Evolutionary conservation across 1,140 invertebrate species (phyloP).

Genomic region (Aradophagus sp.): DNA sequence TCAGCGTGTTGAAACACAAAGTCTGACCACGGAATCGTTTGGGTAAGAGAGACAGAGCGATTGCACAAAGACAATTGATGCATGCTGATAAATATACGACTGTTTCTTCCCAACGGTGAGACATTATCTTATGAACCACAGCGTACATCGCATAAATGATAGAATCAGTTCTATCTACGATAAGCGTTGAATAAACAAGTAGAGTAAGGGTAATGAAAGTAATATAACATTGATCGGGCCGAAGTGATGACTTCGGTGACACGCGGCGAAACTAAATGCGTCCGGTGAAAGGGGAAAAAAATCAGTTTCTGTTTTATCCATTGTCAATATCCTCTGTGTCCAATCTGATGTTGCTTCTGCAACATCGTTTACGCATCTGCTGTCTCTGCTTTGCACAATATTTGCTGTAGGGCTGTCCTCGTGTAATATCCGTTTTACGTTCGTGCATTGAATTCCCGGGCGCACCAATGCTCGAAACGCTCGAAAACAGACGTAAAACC

Average conservation of each 20-base stretch:
- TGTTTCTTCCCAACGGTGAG: conserved; percentile 7
- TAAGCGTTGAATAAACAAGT: conserved; percentile 34
- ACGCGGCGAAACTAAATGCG: conserved; percentile 32
- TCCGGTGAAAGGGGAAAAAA: no score
- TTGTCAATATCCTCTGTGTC: conserved; percentile 53
- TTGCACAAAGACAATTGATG: conserved; percentile 13
- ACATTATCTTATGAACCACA: conserved; percentile 40
- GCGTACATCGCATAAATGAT: conserved; percentile 38
- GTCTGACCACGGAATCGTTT: no score
- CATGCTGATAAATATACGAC: conserved; percentile 29
- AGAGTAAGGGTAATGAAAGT: conserved; percentile 38
- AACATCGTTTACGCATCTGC: conserved; percentile 54
- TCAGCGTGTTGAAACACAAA: no score
- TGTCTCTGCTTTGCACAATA: conserved; percentile 47
- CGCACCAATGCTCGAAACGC: conserved; percentile 44
- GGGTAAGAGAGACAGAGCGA: background rate
- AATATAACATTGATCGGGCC: conserved; percentile 32
- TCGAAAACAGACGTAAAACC: conserved; percentile 57
- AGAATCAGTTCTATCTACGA: conserved; percentile 22
- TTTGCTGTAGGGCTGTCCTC: conserved; percentile 44
- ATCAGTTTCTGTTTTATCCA: conserved; percentile 55
- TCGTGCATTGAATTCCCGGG: conserved; percentile 57
- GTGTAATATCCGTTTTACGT: conserved; percentile 60
- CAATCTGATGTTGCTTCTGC: conserved; percentile 50
- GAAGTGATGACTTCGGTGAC: conserved; percentile 39